phyloP scores from a whole-genome alignment of 2,113 vertebrate species.

The Clarias magur region DNA sequence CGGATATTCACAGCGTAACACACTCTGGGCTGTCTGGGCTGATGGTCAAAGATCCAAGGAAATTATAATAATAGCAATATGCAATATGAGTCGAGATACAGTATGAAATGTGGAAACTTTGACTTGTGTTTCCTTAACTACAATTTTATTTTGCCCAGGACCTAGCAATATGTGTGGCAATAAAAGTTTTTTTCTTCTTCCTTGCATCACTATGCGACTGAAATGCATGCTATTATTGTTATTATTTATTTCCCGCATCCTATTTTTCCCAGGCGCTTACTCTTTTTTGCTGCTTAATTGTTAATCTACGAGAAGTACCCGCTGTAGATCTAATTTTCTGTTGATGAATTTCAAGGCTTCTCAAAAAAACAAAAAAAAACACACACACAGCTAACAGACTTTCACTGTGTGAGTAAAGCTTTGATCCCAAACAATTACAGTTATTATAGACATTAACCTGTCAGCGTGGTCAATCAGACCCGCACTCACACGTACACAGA shows the following conservation, averaged over 20 bases:
- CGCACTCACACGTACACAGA: not conserved
- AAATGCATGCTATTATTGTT: not conserved
- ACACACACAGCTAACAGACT: constrained; percentile 46
- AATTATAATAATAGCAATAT: constrained; percentile 30
- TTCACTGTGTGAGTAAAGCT: constrained; percentile 55
- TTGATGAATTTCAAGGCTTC: constrained; percentile 54
- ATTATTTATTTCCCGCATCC: not conserved
- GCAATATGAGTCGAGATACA: not conserved
- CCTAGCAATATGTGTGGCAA: not conserved
- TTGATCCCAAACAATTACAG: constrained; percentile 65
- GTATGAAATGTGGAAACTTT: constrained; percentile 22
- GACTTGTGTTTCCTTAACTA: constrained; percentile 4
- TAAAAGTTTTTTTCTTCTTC: not conserved
- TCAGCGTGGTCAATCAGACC: constrained; percentile 25
- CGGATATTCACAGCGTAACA: constrained; percentile 27
- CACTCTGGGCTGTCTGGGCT: constrained; percentile 15
- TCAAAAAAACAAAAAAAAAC: constrained; percentile 40
- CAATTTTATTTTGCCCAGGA: not conserved
- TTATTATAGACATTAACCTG: constrained; percentile 52
- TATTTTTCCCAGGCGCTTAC: not conserved
- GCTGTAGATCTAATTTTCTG: not conserved
- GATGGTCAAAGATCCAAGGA: constrained; percentile 32
- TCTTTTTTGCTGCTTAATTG: not conserved
- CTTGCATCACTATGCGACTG: not conserved
- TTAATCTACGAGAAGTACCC: not conserved